Evolutionary conservation across 2,797 vertebrate genomes (phyloP).

Genomic region (Chiroxiphia lanceolata): DNA sequence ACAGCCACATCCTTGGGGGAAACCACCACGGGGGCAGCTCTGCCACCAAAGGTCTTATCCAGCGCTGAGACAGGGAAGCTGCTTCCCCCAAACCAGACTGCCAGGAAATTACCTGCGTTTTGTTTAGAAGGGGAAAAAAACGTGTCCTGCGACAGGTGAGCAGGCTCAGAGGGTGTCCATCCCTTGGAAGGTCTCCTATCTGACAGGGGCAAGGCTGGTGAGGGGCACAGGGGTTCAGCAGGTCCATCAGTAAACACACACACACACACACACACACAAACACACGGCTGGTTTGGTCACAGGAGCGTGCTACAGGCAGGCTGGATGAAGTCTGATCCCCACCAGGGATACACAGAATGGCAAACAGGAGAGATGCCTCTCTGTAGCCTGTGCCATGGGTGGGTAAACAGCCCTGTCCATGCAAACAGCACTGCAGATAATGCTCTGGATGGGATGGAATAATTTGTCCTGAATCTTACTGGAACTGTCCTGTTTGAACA

Average conservation of each 20-base stretch:
- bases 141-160: not conserved
- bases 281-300: not conserved
- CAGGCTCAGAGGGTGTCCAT: not conserved
- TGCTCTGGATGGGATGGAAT: not conserved
- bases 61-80: not conserved
- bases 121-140: not conserved
- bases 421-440: constrained; percentile 37
- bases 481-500: not conserved
- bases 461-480: not conserved
- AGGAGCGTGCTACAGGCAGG: not conserved
- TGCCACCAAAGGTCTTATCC: rapidly evolving
- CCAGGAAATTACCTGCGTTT: rapidly evolving
- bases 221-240: not conserved
- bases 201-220: not conserved
- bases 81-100: not conserved
- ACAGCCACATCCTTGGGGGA: not conserved
- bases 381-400: not conserved
- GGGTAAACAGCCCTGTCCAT: not conserved
- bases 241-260: not conserved
- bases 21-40: not conserved
- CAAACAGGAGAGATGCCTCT: not conserved
- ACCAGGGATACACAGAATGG: not conserved
- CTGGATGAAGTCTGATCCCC: not conserved
- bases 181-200: not conserved
- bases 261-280: not conserved